Percentiles rank a stretch among this genome's conserved stretches.
Evolutionary conservation across 2,797 vertebrate genomes (phyloP).

Genomic region (Hirundo rustica): DNA sequence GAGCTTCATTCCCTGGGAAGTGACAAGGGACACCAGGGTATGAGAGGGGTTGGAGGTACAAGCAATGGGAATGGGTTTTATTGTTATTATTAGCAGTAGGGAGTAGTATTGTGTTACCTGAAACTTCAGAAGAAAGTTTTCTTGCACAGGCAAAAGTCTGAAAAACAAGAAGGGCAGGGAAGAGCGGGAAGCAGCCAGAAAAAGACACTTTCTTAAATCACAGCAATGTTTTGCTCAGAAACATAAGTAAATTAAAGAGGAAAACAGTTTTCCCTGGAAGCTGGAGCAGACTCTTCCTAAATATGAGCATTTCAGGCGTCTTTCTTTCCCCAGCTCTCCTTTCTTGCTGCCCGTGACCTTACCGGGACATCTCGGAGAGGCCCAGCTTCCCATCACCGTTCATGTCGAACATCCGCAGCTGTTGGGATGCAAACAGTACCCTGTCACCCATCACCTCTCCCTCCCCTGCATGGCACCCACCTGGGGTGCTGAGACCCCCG

Average conservation of each 20-base stretch:
- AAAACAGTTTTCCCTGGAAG: neutral
- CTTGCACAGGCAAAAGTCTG: slow-evolving; percentile 92
- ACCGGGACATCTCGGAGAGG: slow-evolving; percentile 98
- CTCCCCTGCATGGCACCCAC: neutral
- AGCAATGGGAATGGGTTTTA: neutral
- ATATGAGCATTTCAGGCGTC: accelerated
- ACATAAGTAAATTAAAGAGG: neutral
- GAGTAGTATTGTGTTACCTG: slow-evolving; percentile 79
- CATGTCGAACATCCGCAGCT: slow-evolving; percentile 96
- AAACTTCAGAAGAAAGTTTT: slow-evolving; percentile 95
- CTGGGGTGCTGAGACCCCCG: accelerated
- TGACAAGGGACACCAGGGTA: neutral
- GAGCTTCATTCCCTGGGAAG: slow-evolving; percentile 84
- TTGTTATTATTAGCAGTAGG: neutral
- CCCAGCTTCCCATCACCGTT: slow-evolving; percentile 95
- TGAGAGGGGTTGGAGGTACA: neutral
- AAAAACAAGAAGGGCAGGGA: neutral
- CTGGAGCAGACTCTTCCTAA: neutral
- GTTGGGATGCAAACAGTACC: neutral
- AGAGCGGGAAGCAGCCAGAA: neutral
- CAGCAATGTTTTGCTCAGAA: neutral
- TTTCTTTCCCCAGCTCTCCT: neutral
- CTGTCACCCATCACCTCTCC: neutral
- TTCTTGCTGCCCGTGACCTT: neutral
- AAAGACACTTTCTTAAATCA: neutral